Conservation (phyloP, 2,888 invertebrate species). For the Callyntrura sp. region DNA sequence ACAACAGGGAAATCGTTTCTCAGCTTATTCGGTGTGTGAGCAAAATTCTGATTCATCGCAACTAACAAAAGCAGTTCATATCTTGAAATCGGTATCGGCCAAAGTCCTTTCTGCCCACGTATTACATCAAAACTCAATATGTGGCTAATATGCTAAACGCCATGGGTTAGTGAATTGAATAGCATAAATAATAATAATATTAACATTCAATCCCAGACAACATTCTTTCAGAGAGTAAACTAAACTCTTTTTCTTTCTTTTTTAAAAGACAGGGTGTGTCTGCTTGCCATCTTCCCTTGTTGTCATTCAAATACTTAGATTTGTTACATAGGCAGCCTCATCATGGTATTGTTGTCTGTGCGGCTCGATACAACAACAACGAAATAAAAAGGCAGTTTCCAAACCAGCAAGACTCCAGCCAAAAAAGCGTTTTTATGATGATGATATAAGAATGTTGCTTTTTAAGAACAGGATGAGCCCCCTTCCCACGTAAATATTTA, state of each 20-base stretch:
- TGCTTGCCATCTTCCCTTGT: constrained; percentile 32
- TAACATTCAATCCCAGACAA: too few species aligned
- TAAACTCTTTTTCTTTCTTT: too few species aligned
- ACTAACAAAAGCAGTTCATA: too few species aligned
- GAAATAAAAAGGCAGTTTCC: constrained; percentile 32
- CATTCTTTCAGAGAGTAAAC: constrained; percentile 41
- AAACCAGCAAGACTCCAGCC: constrained; percentile 29
- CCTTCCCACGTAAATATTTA: constrained; percentile 38
- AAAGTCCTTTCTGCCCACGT: constrained; percentile 15
- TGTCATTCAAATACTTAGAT: constrained; percentile 48
- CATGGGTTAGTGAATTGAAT: constrained; percentile 1
- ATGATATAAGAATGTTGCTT: not conserved
- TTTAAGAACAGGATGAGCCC: too few species aligned
- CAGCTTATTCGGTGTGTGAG: too few species aligned
- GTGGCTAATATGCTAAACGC: constrained; percentile 19
- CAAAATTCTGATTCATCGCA: too few species aligned
- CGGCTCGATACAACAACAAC: too few species aligned
- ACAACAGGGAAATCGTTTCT: too few species aligned
- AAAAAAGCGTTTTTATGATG: constrained; percentile 1
- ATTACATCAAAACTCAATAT: not conserved
- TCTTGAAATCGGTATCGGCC: not conserved
- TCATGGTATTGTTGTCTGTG: constrained; percentile 8
- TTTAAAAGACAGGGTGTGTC: constrained; percentile 51
- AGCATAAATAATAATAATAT: too few species aligned
- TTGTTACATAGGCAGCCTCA: constrained; percentile 22